A percentile compares a stretch with the other conserved stretches of the same genome.
These are phyloP conservation scores for Acronicta alni DNA, from an alignment of 2,888 invertebrate genomes.

Conservation along the genomic window DNA sequence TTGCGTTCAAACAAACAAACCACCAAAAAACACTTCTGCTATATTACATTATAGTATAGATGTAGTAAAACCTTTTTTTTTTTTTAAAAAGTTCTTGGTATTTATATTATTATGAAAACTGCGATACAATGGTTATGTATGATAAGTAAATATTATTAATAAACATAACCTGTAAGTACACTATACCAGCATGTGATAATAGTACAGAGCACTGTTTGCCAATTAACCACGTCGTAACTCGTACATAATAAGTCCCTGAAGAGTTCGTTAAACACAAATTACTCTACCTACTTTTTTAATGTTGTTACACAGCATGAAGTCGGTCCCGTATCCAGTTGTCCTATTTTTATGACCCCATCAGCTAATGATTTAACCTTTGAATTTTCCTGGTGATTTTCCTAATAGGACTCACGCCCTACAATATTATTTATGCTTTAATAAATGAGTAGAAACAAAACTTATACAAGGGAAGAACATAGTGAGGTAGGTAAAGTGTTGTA, in stretches of 20 bases:
- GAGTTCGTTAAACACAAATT: slow-evolving; percentile 32
- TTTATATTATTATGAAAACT: neutral
- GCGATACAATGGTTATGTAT: neutral
- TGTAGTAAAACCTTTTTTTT: too few species aligned
- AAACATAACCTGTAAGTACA: neutral
- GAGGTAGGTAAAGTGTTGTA: neutral
- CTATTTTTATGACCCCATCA: slow-evolving; percentile 56
- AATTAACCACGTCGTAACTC: slow-evolving; percentile 30
- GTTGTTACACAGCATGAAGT: slow-evolving; percentile 13
- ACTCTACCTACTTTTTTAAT: slow-evolving; percentile 15
- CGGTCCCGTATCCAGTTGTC: slow-evolving; percentile 34
- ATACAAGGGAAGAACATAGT: neutral
- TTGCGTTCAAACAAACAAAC: too few species aligned
- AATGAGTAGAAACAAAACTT: slow-evolving; percentile 25
- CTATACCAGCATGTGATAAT: too few species aligned
- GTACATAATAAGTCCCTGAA: slow-evolving; percentile 30
- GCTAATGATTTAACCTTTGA: slow-evolving; percentile 53
- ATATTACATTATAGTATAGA: too few species aligned
- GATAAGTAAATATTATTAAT: slow-evolving; percentile 4
- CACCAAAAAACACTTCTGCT: too few species aligned
- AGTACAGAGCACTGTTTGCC: slow-evolving; percentile 23
- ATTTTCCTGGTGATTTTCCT: slow-evolving; percentile 49
- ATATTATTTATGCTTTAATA: slow-evolving; percentile 36
- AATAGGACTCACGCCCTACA: slow-evolving; percentile 45
- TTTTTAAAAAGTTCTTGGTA: too few species aligned